A percentile compares a stretch with the other conserved stretches of the same genome.
phyloP scores from a whole-genome alignment of 2,888 invertebrate species.

The Gryllus longicercus region DNA sequence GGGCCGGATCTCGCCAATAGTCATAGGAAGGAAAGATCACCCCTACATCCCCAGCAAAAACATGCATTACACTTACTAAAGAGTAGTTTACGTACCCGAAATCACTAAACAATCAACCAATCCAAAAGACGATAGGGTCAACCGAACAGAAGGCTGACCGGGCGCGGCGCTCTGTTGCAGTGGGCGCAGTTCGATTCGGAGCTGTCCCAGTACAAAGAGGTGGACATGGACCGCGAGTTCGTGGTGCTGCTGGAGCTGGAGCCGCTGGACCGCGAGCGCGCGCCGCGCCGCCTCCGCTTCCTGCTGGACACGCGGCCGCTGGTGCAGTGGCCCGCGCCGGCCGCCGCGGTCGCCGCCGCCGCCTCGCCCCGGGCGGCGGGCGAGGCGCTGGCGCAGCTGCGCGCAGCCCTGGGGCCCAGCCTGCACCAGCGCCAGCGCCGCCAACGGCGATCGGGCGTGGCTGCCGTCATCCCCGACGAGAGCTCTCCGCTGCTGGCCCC shows the following conservation, averaged over 20 bases:
- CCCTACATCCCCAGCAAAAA: too few species aligned
- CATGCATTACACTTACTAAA: too few species aligned
- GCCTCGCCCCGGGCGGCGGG: neutral
- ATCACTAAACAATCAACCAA: too few species aligned
- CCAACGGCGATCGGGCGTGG: neutral
- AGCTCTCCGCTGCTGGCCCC: neutral
- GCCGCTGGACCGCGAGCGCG: neutral
- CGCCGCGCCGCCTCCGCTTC: neutral
- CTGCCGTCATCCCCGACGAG: neutral
- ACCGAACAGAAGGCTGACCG: too few species aligned
- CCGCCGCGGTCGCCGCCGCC: neutral
- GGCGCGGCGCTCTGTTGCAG: too few species aligned
- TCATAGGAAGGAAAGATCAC: too few species aligned
- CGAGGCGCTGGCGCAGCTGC: neutral
- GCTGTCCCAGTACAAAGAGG: neutral
- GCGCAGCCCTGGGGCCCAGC: neutral
- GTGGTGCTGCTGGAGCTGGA: neutral
- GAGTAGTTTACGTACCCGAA: too few species aligned
- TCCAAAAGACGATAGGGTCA: too few species aligned
- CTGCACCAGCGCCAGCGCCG: neutral
- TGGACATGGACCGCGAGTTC: neutral
- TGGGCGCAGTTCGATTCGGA: neutral
- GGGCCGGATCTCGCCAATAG: too few species aligned
- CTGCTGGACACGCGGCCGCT: conserved; percentile 6
- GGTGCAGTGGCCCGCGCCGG: neutral